Base-by-base conservation (phyloP, 2,113 vertebrate genomes). In the Tachycineta bicolor region DNA sequence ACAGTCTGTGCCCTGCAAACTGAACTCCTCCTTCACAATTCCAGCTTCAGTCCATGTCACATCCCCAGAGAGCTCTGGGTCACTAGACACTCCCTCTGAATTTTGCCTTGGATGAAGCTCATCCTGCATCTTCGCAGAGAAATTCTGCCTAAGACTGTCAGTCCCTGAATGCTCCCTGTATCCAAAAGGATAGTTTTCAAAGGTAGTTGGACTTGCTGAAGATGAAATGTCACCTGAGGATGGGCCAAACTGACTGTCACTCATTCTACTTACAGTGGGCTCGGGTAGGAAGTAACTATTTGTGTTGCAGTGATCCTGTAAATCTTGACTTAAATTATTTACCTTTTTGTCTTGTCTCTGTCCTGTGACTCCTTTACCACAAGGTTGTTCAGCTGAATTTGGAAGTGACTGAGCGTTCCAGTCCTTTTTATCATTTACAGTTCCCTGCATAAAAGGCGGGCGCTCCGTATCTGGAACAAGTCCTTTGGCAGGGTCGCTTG, bases 321-420 rank as follows among this genome's bases (percentile, higher is more conserved):
- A 67, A 22, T 59, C 75, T 56, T 90, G 93, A 83, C 63, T 81
- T 37, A 81, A 43, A 63, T 68, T 15, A 44, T 71, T 84, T 88
- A 25, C 79, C 56, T 78, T 77, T 53, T 74, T 17, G 28, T 71
- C 23, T 9, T 9, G 10, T 31, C 34, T 94, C 20, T 77, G 58
- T 85, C 69, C 83, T 21, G 6, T 8, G 19, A 70, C 44, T 69
- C 59, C 83, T 71, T 37, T 12, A 28, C 18, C 11, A 87, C 67
- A 28, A 88, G 33, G 41, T 9, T 20, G 63, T 17, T 74, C 64
- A 70, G 80, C 16, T 62, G 79, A 89, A 50, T 56, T 56, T 53
- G 34, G 83, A 47, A 96, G 56, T 28, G 81, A 56, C 74, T 94
- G 97, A 62, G 65, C 11, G 37, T 97, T 82, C 96, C 96, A 95